These are phyloP conservation scores for Caenorhabditis wallacei DNA, from an alignment of 2,888 invertebrate genomes.

Conservation along the genomic window DNA sequence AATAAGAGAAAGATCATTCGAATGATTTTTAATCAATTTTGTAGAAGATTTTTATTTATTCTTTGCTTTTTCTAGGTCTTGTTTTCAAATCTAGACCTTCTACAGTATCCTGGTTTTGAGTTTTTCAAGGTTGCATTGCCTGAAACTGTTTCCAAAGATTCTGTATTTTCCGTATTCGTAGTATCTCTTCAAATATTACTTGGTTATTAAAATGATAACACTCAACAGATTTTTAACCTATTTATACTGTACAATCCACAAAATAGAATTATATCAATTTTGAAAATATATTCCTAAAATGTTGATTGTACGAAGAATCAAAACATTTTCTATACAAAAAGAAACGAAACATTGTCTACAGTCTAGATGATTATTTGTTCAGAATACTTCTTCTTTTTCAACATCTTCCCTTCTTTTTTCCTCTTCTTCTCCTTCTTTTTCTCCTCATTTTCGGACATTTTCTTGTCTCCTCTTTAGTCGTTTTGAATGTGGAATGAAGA, in stretches of 20 bases:
- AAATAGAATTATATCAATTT: too few species aligned
- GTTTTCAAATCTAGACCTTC: neutral
- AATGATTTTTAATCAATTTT: neutral
- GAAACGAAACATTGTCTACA: neutral
- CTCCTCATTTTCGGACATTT: constrained; percentile 15
- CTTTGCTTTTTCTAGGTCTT: neutral
- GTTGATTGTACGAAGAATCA: too few species aligned
- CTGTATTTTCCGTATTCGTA: too few species aligned
- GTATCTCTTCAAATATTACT: too few species aligned
- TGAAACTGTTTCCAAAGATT: too few species aligned
- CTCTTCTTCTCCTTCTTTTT: neutral
- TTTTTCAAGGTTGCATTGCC: too few species aligned
- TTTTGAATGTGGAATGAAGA: constrained; percentile 14
- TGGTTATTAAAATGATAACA: too few species aligned
- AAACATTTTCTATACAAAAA: neutral
- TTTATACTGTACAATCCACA: too few species aligned
- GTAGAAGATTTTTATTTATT: neutral
- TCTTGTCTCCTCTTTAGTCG: constrained; percentile 43
- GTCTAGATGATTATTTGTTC: constrained; percentile 37
- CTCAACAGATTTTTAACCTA: too few species aligned
- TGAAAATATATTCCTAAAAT: too few species aligned
- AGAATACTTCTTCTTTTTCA: constrained; percentile 40
- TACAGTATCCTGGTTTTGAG: too few species aligned
- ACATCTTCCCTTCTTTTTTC: constrained; percentile 5
- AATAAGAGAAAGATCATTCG: neutral